Evolutionary conservation across 1,140 invertebrate genomes (phyloP), one percentile per base, ranked within the genome.

Genomic region (Conus ventricosus): DNA sequence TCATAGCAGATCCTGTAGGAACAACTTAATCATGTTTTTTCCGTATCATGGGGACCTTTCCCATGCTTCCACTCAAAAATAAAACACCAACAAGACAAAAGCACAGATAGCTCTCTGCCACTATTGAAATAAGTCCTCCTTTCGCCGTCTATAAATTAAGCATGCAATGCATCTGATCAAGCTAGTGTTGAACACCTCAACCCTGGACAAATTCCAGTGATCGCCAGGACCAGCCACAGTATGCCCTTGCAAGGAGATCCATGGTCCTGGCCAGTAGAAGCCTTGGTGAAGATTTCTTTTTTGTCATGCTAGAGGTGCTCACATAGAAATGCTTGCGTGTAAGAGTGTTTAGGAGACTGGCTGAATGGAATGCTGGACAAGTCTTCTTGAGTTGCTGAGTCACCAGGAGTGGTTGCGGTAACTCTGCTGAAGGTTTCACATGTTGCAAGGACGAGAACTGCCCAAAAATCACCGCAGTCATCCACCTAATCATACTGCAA

Each of bases 211-310:
- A 84, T 88, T 53, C 91, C 91, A 80, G 89, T 91, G 7, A 88
- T 92, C 25, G 67, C 84, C 20, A 53, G 25, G 92, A 93, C 78
- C 91, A 92, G 76, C 91, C 91, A 27, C 89, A 91, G 0, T 93
- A 53, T 89, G 85, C 84, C 23, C n/a, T 91, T n/a, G 87, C 7
- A 92, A 92, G 87, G 84, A 89, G 54, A 91, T 93, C n/a, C 92
- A 93, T 93, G 89, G 89, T 78, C 63, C 5, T 92, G 89, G 83
- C 87, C 91, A 81, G 82, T 80, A 39, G 54, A 51, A 27, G n/a
- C n/a, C 76, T 51, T 88, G 87, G 91, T 51, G 91, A 92, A 85
- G 87, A 85, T n/a, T 89, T 78, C 54, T 87, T 90, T 67, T 86
- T 90, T 6, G 84, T 91, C 6, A 84, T 90, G 81, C 15, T 85